These are phyloP conservation scores for Diorhabda sublineata DNA, from an alignment of 1,140 invertebrate genomes.

Conservation along the genomic window DNA sequence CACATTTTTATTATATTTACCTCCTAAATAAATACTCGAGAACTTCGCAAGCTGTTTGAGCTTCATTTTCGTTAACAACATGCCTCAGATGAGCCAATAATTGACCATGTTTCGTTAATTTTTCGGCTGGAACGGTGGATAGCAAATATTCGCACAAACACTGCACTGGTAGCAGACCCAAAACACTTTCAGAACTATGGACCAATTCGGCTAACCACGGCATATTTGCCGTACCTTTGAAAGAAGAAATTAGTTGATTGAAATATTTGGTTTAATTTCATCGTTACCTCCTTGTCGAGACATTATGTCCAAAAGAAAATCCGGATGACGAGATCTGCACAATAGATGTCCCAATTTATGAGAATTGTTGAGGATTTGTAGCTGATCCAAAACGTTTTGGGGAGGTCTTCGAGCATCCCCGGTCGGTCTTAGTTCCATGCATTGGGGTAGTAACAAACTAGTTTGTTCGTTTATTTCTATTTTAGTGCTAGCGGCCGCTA, in stretches of 20 bases:
- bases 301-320: conserved; percentile 91
- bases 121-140: conserved; percentile 61
- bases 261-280: conserved; percentile 22
- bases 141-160: conserved; percentile 94
- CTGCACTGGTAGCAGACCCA: conserved; percentile 84
- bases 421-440: conserved; percentile 74
- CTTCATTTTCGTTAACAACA: conserved; percentile 58
- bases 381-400: conserved; percentile 67
- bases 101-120: conserved; percentile 72
- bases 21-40: conserved; percentile 88
- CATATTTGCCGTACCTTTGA: conserved; percentile 75
- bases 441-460: conserved; percentile 78
- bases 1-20: background rate
- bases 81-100: conserved; percentile 72
- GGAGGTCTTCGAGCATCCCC: conserved; percentile 80
- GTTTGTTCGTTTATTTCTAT: conserved; percentile 86
- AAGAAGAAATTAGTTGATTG: background rate
- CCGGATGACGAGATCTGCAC: conserved; percentile 84
- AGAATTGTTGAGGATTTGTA: conserved; percentile 73
- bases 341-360: conserved; percentile 85
- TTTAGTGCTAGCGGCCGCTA: conserved; percentile 83
- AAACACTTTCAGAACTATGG: conserved; percentile 83
- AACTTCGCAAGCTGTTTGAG: conserved; percentile 70
- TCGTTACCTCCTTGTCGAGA: conserved; percentile 64
- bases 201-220: conserved; percentile 95